These are phyloP conservation scores for Cylindroiulus punctatus DNA, from an alignment of 2,888 invertebrate genomes.

Conservation along the genomic window DNA sequence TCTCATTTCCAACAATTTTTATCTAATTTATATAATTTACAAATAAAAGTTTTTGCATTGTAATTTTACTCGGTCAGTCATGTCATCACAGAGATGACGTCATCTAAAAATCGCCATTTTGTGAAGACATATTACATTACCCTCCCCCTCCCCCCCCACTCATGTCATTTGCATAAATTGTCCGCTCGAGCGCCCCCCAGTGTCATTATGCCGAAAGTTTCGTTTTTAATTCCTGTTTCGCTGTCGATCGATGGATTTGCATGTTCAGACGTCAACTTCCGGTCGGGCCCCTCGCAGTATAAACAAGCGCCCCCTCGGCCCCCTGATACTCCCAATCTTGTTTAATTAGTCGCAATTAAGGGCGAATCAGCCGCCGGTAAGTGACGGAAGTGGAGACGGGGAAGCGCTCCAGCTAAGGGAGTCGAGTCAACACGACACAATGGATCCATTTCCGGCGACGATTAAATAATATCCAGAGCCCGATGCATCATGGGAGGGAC, in stretches of 20 bases:
- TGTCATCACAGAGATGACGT: no score
- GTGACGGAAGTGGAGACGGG: slow-evolving; percentile 52
- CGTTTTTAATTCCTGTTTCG: slow-evolving; percentile 22
- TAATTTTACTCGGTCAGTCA: no score
- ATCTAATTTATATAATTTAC: no score
- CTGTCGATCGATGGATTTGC: slow-evolving; percentile 12
- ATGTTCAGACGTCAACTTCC: slow-evolving; percentile 13
- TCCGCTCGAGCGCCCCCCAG: neutral
- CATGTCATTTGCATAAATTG: neutral
- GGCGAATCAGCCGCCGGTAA: slow-evolving; percentile 53
- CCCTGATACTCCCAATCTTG: slow-evolving; percentile 51
- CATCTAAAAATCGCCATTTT: no score
- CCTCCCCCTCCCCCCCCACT: no score
- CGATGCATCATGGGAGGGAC: neutral
- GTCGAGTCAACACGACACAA: slow-evolving; percentile 49
- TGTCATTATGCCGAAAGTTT: neutral
- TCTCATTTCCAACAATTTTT: no score
- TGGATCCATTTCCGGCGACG: slow-evolving; percentile 53
- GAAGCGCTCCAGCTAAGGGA: slow-evolving; percentile 39
- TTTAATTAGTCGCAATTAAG: slow-evolving; percentile 56
- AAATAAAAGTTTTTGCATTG: no score
- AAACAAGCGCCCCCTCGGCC: slow-evolving; percentile 17
- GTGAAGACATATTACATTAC: no score
- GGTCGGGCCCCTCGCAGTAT: neutral
- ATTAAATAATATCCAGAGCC: slow-evolving; percentile 53